Conservation (phyloP, 2,888 invertebrate species). For the Galerucella pusilla region DNA sequence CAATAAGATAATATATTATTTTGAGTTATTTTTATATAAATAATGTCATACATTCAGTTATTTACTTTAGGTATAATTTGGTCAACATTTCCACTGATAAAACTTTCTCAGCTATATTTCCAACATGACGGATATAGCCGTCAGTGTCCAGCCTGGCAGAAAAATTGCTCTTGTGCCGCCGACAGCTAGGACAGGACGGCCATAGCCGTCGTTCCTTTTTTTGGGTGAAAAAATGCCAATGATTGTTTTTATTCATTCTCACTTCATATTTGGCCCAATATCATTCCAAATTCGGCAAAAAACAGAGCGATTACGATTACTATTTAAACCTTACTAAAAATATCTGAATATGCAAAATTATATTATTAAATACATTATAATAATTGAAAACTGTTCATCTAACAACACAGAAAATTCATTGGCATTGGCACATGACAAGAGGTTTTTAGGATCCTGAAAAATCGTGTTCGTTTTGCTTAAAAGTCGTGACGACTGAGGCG, state of each 20-base stretch:
- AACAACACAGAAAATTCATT: too few relatives aligned
- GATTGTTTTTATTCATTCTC: not conserved
- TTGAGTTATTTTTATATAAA: not conserved
- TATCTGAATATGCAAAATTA: too few relatives aligned
- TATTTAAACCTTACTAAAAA: too few relatives aligned
- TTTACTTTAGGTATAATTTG: constrained; percentile 13
- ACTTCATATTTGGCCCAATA: not conserved
- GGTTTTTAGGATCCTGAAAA: too few relatives aligned
- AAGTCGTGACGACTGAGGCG: too few relatives aligned
- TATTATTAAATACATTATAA: too few relatives aligned
- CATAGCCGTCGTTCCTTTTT: not conserved
- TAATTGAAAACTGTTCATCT: too few relatives aligned
- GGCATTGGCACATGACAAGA: too few relatives aligned
- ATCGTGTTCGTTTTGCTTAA: too few relatives aligned
- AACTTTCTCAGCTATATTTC: constrained; percentile 11
- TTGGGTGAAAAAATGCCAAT: constrained; percentile 3
- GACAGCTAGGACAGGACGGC: constrained; percentile 4
- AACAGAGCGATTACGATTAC: too few relatives aligned
- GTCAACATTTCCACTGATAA: constrained; percentile 9
- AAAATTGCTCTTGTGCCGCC: not conserved
- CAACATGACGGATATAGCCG: constrained; percentile 16
- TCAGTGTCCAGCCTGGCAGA: constrained; percentile 13
- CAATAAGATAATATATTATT: not conserved
- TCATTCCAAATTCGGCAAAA: not conserved
- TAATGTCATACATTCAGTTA: constrained; percentile 13